Base-by-base conservation (phyloP, 2,888 invertebrate genomes). In the Anticlea derivata region DNA sequence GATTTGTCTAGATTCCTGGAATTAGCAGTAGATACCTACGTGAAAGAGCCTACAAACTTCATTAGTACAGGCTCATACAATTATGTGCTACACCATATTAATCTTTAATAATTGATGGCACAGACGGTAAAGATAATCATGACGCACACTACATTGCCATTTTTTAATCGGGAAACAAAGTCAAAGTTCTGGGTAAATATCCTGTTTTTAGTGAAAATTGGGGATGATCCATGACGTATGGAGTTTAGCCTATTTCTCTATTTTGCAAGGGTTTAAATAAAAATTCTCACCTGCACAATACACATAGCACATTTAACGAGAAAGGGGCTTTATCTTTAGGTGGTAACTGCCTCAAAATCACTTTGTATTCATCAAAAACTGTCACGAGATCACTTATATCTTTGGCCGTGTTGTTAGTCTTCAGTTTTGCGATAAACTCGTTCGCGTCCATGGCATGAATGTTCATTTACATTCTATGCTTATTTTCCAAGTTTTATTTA, bases 1-100 rank as follows among this genome's bases (percentile, higher is more conserved):
- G 80, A 78, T 57, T 84, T 86, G 22, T 86, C 86, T 7, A 88
- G 27, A 50, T 90, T 89, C 37, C 89, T 90, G 70, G 1, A 73
- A 75, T 8, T 1, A 12, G 17, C 24, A 6, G 2, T 3, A 5
- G 0, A 13, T 7, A n/a, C n/a, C n/a, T n/a, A n/a, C n/a, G n/a
- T n/a, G n/a, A n/a, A n/a, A n/a, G n/a, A n/a, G n/a, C n/a, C n/a
- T n/a, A n/a, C n/a, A n/a, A n/a, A n/a, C n/a, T n/a, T n/a, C n/a
- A n/a, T n/a, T n/a, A n/a, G n/a, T n/a, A n/a, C n/a, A n/a, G n/a
- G n/a, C n/a, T n/a, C n/a, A n/a, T n/a, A n/a, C n/a, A n/a, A n/a
- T n/a, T n/a, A n/a, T n/a, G n/a, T n/a, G n/a, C n/a, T n/a, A n/a
- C n/a, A n/a, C n/a, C n/a, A n/a, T n/a, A n/a, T n/a, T n/a, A n/a